phyloP scores from a whole-genome alignment of 2,113 vertebrate species.

The Diphyllodes magnificus region DNA sequence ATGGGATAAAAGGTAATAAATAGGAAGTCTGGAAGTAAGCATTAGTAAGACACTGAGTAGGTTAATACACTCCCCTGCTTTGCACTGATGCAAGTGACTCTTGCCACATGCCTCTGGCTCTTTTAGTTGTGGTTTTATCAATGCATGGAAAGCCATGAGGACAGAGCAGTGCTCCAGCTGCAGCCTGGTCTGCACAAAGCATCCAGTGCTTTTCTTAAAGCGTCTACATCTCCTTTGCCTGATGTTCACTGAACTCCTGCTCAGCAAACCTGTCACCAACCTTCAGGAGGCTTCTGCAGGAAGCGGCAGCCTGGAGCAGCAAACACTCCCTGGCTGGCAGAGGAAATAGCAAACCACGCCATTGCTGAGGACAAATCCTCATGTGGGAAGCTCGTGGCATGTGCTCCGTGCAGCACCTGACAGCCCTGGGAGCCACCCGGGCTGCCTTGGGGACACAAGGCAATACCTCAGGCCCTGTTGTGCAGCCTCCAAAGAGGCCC shows the following conservation, averaged over 20 bases:
- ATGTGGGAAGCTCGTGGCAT: not conserved
- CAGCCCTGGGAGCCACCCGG: not conserved
- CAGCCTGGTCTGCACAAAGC: not conserved
- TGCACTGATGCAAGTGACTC: not conserved
- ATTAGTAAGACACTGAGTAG: not conserved
- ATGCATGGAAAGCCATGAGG: fast-evolving
- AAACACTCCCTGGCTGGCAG: not conserved
- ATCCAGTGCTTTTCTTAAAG: not conserved
- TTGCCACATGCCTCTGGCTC: not conserved
- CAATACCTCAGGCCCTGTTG: not conserved
- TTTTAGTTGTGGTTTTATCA: not conserved
- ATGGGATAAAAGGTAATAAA: not conserved
- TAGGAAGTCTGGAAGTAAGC: not conserved
- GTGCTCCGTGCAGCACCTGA: not conserved
- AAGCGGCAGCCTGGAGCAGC: not conserved
- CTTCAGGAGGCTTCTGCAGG: not conserved
- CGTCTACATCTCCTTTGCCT: not conserved
- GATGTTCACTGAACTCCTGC: not conserved
- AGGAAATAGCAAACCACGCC: not conserved
- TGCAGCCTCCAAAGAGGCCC: not conserved
- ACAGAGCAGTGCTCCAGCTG: not conserved
- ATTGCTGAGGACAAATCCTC: not conserved
- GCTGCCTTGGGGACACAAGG: not conserved
- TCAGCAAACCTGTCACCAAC: not conserved
- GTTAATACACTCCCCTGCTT: not conserved